phyloP scores from a whole-genome alignment of 2,113 vertebrate genomes.

The Columbina picui region DNA sequence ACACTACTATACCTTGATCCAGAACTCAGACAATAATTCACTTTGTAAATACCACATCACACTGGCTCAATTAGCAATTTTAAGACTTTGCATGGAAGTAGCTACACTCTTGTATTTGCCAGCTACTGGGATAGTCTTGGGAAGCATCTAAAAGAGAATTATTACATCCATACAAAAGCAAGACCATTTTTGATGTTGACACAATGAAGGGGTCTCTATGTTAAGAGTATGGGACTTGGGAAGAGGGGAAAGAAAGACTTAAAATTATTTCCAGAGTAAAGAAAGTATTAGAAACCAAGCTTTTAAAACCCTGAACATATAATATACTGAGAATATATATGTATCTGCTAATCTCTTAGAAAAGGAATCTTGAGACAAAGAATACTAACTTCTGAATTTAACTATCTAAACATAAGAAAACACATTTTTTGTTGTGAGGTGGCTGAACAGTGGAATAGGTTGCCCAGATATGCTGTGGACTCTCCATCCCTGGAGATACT shows the following conservation, averaged over 20 bases:
- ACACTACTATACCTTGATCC: neutral
- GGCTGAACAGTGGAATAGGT: neutral
- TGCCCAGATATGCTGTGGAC: neutral
- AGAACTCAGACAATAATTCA: neutral
- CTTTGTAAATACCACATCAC: neutral
- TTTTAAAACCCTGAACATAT: neutral
- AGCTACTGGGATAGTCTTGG: neutral
- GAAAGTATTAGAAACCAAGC: neutral
- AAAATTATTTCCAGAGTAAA: neutral
- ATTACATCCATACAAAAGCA: neutral
- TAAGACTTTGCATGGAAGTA: neutral
- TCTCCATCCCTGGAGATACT: neutral
- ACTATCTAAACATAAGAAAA: neutral
- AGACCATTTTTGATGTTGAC: neutral
- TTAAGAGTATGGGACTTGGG: neutral
- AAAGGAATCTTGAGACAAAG: neutral
- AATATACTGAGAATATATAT: neutral
- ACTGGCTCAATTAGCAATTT: neutral
- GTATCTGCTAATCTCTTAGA: neutral
- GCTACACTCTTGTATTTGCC: neutral
- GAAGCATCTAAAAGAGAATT: neutral
- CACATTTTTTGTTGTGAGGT: neutral
- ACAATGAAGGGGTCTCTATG: neutral
- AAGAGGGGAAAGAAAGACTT: neutral
- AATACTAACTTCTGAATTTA: neutral